Evolutionary conservation across 2,888 invertebrate genomes (phyloP).

Genomic region (Odontothrips loti): DNA sequence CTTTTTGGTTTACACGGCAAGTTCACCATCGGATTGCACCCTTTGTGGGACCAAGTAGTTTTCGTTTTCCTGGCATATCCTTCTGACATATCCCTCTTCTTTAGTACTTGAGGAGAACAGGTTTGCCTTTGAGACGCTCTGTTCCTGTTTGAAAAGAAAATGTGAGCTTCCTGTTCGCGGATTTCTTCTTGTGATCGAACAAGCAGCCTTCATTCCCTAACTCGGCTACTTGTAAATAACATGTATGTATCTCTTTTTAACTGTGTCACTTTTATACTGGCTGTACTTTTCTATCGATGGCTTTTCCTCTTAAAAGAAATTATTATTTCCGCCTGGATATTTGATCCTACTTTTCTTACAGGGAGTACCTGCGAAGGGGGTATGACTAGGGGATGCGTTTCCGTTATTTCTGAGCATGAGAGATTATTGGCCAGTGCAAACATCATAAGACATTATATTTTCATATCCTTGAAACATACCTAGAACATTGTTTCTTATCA

Average conservation of each 20-base stretch:
- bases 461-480: too few species aligned
- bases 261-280: conserved; percentile 24
- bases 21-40: background rate
- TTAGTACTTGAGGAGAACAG: background rate
- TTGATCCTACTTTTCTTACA: background rate
- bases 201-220: background rate
- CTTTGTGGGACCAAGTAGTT: conserved; percentile 17
- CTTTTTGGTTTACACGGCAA: background rate
- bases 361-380: background rate
- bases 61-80: too few species aligned
- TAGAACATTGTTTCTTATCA: too few species aligned
- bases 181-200: conserved; percentile 10
- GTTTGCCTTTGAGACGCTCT: background rate
- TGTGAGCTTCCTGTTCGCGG: background rate
- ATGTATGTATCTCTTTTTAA: conserved; percentile 20
- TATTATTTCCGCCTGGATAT: background rate
- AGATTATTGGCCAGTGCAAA: too few species aligned
- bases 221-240: conserved; percentile 8
- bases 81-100: background rate
- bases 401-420: too few species aligned
- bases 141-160: background rate
- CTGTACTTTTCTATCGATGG: conserved; percentile 17
- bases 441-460: too few species aligned
- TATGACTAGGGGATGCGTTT: too few species aligned
- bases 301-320: background rate